Percentiles rank a stretch among this genome's conserved stretches.
phyloP scores from a whole-genome alignment of 35 echinoderm and acorn worm genomes.

The Holothuria glaberrima region DNA sequence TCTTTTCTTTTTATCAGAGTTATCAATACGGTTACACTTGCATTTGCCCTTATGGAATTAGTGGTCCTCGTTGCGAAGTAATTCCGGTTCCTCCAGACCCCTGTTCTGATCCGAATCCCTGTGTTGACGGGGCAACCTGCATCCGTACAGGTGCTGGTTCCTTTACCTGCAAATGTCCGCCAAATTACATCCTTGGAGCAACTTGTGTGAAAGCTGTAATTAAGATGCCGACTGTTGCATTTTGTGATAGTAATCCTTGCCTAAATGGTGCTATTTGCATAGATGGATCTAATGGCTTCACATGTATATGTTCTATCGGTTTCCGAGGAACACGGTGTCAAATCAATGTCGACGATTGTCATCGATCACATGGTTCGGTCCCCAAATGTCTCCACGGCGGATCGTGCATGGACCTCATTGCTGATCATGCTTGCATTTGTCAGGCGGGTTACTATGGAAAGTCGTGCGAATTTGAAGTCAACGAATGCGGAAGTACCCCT shows the following conservation, averaged over 20 bases:
- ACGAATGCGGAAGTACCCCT: slow-evolving; percentile 81
- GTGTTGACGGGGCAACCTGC: slow-evolving; percentile 48
- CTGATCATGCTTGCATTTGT: slow-evolving; percentile 86
- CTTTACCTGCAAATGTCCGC: slow-evolving; percentile 43
- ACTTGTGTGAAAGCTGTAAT: neutral
- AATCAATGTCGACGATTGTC: slow-evolving; percentile 85
- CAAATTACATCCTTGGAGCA: slow-evolving; percentile 45
- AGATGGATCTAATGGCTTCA: slow-evolving; percentile 71
- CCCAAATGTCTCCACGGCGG: slow-evolving; percentile 67
- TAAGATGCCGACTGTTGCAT: neutral
- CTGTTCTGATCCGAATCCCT: slow-evolving; percentile 35
- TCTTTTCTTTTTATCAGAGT: neutral
- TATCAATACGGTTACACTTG: slow-evolving; percentile 43
- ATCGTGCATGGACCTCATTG: slow-evolving; percentile 79
- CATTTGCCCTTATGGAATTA: slow-evolving; percentile 50
- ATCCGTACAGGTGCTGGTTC: slow-evolving; percentile 31
- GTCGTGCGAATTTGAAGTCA: slow-evolving; percentile 70
- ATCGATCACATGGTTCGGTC: neutral
- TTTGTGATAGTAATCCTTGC: slow-evolving; percentile 78
- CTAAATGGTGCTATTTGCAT: slow-evolving; percentile 82
- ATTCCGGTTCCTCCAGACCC: slow-evolving; percentile 37
- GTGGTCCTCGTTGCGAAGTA: slow-evolving; percentile 56
- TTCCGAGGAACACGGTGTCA: slow-evolving; percentile 86
- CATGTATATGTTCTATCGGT: slow-evolving; percentile 81
- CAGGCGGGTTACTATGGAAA: slow-evolving; percentile 76